Evolutionary conservation across 2,888 invertebrate species (phyloP).

Genomic region (Bursaphelenchus okinawaensis): DNA sequence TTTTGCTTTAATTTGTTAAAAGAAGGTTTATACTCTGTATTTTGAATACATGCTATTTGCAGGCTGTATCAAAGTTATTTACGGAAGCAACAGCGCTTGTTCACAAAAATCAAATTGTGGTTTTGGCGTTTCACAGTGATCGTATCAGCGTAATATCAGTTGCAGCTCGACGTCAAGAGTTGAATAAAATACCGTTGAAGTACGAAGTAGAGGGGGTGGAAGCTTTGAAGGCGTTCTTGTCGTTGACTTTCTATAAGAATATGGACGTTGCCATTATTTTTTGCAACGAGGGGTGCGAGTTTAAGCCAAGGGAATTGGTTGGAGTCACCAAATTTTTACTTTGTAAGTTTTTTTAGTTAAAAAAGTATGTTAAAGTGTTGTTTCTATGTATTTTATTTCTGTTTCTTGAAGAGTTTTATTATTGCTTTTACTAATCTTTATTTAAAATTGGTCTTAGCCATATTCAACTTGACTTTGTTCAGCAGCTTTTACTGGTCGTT

Average conservation of each 20-base stretch:
- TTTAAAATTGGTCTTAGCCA: too few species aligned
- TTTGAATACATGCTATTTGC: too few species aligned
- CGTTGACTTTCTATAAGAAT: not conserved
- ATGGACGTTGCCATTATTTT: not conserved
- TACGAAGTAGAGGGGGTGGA: not conserved
- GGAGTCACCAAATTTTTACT: not conserved
- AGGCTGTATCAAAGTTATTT: not conserved
- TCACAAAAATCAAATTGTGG: not conserved
- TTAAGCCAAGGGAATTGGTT: not conserved
- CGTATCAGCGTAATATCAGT: not conserved
- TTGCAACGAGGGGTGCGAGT: not conserved
- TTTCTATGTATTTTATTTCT: too few species aligned
- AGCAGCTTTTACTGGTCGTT: not conserved
- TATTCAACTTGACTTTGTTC: not conserved
- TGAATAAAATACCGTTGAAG: not conserved
- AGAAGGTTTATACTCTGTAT: too few species aligned
- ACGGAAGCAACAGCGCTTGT: not conserved
- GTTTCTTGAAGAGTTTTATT: too few species aligned
- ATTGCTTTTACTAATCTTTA: too few species aligned
- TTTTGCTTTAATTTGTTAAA: too few species aligned
- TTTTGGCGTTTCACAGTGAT: not conserved
- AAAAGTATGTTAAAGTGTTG: too few species aligned
- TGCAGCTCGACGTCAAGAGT: not conserved
- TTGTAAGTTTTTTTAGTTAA: not conserved
- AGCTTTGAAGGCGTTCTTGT: not conserved